These are phyloP conservation scores for Manis javanica DNA, from an alignment of 2,797 vertebrate species.

Conservation along the genomic window DNA sequence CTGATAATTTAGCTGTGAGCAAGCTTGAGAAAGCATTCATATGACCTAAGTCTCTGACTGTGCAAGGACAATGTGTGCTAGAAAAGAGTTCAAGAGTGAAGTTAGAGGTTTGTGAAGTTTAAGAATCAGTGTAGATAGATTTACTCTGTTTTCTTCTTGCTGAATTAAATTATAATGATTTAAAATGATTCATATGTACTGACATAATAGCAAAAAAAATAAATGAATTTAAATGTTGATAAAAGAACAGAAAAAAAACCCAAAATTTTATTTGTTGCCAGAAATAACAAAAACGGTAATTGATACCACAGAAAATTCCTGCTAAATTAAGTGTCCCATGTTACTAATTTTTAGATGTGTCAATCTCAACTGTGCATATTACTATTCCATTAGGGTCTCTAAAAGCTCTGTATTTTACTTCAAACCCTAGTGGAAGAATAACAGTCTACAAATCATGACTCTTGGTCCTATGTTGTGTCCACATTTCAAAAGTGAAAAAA, in stretches of 20 bases:
- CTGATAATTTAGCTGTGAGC: neutral
- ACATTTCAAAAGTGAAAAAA: neutral
- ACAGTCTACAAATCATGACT: neutral
- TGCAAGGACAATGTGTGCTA: neutral
- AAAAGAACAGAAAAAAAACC: neutral
- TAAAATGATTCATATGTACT: neutral
- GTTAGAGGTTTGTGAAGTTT: neutral
- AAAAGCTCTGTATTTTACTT: neutral
- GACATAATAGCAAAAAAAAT: slow-evolving; percentile 63
- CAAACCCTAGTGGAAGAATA: neutral
- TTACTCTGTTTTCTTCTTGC: neutral
- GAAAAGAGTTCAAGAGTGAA: neutral
- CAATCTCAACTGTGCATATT: rapidly evolving
- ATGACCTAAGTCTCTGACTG: rapidly evolving
- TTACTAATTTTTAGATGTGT: neutral
- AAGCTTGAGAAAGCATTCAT: neutral
- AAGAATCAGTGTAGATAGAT: neutral
- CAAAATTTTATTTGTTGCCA: neutral
- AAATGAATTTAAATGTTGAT: slow-evolving; percentile 28
- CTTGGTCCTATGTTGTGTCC: neutral
- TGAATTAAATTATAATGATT: neutral
- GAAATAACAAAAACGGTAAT: neutral
- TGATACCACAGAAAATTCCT: neutral
- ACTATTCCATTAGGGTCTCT: neutral
- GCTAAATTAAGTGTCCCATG: neutral